Evolutionary conservation across 2,888 invertebrate species (phyloP).

Genomic region (Agrochola lychnidis): DNA sequence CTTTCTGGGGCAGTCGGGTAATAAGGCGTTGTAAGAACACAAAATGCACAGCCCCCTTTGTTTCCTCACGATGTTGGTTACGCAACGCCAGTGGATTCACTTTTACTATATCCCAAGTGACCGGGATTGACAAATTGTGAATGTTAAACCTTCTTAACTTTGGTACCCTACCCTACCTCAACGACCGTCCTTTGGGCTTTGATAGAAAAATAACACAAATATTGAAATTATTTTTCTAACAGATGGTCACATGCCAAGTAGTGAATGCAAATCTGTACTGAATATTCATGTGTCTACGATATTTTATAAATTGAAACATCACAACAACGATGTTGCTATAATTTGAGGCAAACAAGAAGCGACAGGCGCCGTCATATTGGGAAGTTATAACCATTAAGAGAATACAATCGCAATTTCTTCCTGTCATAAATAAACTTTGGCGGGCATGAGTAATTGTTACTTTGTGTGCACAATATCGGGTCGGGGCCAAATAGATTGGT

Average conservation of each 20-base stretch:
- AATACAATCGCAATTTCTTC: constrained; percentile 90
- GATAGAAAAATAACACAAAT: constrained; percentile 40
- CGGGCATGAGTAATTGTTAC: constrained; percentile 87
- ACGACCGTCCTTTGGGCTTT: constrained; percentile 56
- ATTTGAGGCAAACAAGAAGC: constrained; percentile 63
- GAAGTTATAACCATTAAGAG: constrained; percentile 88
- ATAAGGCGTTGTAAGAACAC: constrained; percentile 2
- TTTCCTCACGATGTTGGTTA: constrained; percentile 24
- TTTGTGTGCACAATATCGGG: constrained; percentile 88
- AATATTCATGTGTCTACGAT: constrained; percentile 24
- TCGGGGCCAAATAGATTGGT: constrained; percentile 87
- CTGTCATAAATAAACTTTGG: constrained; percentile 89
- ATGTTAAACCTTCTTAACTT: constrained; percentile 66
- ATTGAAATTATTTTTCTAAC: constrained; percentile 20
- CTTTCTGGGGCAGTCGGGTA: no score
- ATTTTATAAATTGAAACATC: constrained; percentile 12
- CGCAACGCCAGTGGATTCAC: constrained; percentile 46
- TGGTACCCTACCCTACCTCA: constrained; percentile 57
- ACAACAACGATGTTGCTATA: constrained; percentile 45
- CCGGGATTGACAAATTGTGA: constrained; percentile 71
- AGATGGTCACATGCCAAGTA: neutral
- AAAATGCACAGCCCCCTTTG: constrained; percentile 31
- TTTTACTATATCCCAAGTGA: constrained; percentile 66
- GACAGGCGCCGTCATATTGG: constrained; percentile 76
- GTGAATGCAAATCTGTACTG: neutral